phyloP scores from a whole-genome alignment of 2,888 invertebrate genomes.

The Cyaniris semiargus region DNA sequence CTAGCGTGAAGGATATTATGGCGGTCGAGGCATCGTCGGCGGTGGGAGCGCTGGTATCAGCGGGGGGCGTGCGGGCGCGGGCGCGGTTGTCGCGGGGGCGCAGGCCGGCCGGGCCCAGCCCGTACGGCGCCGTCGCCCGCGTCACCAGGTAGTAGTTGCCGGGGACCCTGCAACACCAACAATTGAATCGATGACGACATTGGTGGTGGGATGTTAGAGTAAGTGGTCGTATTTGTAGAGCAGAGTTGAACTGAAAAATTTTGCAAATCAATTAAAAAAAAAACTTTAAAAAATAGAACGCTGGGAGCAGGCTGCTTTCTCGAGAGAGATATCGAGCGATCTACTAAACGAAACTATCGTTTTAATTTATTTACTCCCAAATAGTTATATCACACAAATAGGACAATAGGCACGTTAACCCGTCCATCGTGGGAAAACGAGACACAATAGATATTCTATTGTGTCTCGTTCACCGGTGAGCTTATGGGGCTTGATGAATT shows the following conservation, averaged over 20 bases:
- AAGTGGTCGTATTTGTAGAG: background rate
- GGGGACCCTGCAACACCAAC: slow-evolving; percentile 45
- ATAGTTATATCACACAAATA: background rate
- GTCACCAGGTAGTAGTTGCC: slow-evolving; percentile 67
- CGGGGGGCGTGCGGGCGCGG: background rate
- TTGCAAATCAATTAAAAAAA: no score
- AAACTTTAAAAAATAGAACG: no score
- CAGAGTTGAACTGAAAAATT: background rate
- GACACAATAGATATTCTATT: no score
- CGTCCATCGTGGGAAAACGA: no score
- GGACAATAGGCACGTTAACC: no score
- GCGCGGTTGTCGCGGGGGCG: background rate
- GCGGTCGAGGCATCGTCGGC: background rate
- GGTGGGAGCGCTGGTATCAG: background rate
- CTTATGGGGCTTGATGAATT: no score
- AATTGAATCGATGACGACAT: background rate
- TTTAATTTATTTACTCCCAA: background rate
- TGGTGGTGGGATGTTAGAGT: background rate
- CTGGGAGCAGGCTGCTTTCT: no score
- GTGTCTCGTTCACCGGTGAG: no score
- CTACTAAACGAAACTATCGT: background rate
- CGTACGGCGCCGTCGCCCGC: slow-evolving; percentile 55
- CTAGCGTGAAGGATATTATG: background rate
- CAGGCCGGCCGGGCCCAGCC: slow-evolving; percentile 59
- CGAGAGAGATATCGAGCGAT: background rate